A percentile compares a stretch with the other conserved stretches of the same genome.
These are phyloP conservation scores for Barypeithes pellucidus DNA, from an alignment of 2,888 invertebrate genomes.

Conservation along the genomic window DNA sequence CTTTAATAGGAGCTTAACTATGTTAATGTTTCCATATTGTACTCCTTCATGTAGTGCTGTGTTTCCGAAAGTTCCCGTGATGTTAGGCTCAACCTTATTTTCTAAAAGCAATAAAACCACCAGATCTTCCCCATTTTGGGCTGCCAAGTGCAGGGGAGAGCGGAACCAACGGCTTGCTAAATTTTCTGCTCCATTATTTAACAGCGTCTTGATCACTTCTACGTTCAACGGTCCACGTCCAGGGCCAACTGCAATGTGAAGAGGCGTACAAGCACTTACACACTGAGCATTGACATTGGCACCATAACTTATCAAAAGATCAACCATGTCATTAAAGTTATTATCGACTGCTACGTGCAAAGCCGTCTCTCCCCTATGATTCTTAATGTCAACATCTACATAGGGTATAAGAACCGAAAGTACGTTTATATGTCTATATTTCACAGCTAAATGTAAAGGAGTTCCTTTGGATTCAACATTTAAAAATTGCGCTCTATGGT, in stretches of 20 bases:
- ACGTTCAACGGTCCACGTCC: no score
- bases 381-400: neutral
- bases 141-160: constrained; percentile 2
- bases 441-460: neutral
- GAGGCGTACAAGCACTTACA: neutral
- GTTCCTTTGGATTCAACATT: neutral
- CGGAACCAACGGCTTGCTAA: neutral
- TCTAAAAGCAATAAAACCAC: constrained; percentile 24
- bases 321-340: neutral
- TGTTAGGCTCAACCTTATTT: constrained; percentile 29
- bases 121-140: constrained; percentile 18
- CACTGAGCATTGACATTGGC: neutral
- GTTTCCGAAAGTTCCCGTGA: constrained; percentile 14
- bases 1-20: constrained; percentile 37
- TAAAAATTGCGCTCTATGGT: neutral
- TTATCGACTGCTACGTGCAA: neutral
- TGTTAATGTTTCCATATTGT: constrained; percentile 37
- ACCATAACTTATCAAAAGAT: neutral
- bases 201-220: neutral
- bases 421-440: neutral
- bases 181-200: neutral
- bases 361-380: neutral
- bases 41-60: constrained; percentile 53
- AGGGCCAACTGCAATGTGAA: neutral
- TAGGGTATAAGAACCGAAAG: neutral